Evolutionary conservation across 2,888 invertebrate genomes (phyloP), one percentile per base, ranked within the genome.

Genomic region (Dioctria linearis): DNA sequence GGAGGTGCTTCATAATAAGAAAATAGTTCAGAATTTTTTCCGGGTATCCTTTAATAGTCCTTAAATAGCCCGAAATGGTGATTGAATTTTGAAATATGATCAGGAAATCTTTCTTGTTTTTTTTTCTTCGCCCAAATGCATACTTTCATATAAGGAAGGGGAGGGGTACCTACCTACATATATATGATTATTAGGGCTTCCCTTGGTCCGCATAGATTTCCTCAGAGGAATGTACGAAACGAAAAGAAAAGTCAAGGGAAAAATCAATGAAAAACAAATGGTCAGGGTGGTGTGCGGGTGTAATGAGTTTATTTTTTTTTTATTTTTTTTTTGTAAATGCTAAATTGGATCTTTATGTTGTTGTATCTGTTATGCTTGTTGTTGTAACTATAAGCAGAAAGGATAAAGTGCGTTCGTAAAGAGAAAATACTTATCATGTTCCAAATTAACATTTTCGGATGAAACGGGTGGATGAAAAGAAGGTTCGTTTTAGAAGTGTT

Each of bases 391-490:
- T 11, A 11, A 9, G 63, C 25, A 37, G 37, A 37, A 9, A 63
- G 4, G 63, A 37, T 11, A 37, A 37, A 39, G 59, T 37, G 39
- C 8, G 25, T 63, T 25, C 25, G 63, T 37, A 63, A 5, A 37
- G 63, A 37, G 40, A 63, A 63, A 39, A 39, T 8, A 37, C 63
- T 63, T 63, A 63, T 63, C 63, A 63, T 63, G 39, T 25, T 67
- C 63, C 13, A 61, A 80, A 80, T 63, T 39, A 42, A 9, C 63
- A 42, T 61, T 80, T 80, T 73, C 75, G 39, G 40, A 11, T 6
- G 5, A 11, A 54, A 61, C 75, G 39, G 40, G 39, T 6, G 5
- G n/a, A 54, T 54, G 63, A 37, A 63, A 63, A 54, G 11, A 54
- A 54, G 54, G 6, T 46, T 54, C 11, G 54, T 54, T 54, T n/a